Evolutionary conservation across 2,888 invertebrate species (phyloP).

Genomic region (Lingula anatina): DNA sequence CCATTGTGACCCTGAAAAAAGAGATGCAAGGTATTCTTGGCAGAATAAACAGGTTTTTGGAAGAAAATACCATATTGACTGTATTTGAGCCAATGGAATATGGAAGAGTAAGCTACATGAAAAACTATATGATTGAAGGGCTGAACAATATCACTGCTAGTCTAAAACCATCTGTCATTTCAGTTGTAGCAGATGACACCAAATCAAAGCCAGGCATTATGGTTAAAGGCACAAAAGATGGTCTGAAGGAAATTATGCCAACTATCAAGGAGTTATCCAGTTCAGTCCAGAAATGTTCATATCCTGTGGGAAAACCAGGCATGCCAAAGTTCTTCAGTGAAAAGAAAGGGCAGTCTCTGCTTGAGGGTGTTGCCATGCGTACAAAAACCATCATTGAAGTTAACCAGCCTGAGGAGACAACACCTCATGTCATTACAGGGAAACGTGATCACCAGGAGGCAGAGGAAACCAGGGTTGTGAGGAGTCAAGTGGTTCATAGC

Average conservation of each 20-base stretch:
- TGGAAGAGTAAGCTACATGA: no score
- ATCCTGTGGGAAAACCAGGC: slow-evolving; percentile 1
- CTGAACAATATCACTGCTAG: no score
- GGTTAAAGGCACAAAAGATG: neutral
- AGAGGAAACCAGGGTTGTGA: neutral
- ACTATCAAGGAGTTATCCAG: neutral
- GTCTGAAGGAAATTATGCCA: neutral
- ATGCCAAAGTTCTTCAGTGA: neutral
- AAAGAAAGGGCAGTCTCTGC: neutral
- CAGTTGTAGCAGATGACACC: no score
- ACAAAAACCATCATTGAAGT: neutral
- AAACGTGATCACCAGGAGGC: neutral
- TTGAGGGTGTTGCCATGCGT: neutral
- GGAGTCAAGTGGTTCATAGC: slow-evolving; percentile 3
- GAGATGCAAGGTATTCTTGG: no score
- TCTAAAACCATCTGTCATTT: no score
- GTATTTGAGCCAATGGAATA: no score
- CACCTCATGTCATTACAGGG: no score
- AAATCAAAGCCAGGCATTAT: neutral
- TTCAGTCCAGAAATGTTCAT: neutral
- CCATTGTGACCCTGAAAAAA: no score
- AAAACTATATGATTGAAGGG: no score
- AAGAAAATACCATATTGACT: no score
- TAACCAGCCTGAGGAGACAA: no score
- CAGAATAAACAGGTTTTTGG: no score